These are phyloP conservation scores for Marasmarcha lunaedactyla DNA, from an alignment of 2,888 invertebrate genomes.

Conservation along the genomic window DNA sequence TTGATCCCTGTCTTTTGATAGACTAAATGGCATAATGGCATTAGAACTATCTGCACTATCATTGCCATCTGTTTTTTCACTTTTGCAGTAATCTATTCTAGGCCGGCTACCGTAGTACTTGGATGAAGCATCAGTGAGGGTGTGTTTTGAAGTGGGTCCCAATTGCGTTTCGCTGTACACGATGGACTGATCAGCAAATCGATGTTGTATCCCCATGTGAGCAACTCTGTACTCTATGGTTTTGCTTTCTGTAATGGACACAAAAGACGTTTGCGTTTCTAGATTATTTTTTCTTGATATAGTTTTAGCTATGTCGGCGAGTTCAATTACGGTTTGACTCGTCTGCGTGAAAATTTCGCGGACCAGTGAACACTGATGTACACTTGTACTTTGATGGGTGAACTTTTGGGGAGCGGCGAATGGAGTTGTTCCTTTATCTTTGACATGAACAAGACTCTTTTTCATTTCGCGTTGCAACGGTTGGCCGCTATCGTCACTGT, in stretches of 20 bases:
- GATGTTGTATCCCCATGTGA: conserved; percentile 7
- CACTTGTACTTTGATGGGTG: conserved; percentile 18
- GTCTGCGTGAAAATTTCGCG: conserved; percentile 67
- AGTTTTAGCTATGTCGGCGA: conserved; percentile 33
- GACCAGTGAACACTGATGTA: conserved; percentile 24
- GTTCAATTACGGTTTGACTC: conserved; percentile 67
- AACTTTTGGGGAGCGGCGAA: conserved; percentile 9
- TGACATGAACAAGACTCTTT: conserved; percentile 24
- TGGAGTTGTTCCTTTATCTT: conserved; percentile 11
- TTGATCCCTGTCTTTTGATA: conserved; percentile 24
- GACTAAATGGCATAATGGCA: conserved; percentile 20
- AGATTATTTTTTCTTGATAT: conserved; percentile 20
- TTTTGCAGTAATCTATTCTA: conserved; percentile 21
- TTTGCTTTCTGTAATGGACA: conserved; percentile 43
- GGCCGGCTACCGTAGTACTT: conserved; percentile 22
- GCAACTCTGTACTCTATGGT: conserved; percentile 35
- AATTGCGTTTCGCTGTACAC: background rate
- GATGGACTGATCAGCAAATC: background rate
- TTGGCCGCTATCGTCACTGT: conserved; percentile 41
- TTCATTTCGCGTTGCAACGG: conserved; percentile 23
- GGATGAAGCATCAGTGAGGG: conserved; percentile 27
- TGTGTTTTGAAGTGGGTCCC: background rate
- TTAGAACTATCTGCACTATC: conserved; percentile 21
- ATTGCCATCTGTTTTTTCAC: conserved; percentile 19
- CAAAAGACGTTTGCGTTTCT: conserved; percentile 51